Conservation (phyloP, 2,888 invertebrate genomes). For the Orchesellides sinensis region DNA sequence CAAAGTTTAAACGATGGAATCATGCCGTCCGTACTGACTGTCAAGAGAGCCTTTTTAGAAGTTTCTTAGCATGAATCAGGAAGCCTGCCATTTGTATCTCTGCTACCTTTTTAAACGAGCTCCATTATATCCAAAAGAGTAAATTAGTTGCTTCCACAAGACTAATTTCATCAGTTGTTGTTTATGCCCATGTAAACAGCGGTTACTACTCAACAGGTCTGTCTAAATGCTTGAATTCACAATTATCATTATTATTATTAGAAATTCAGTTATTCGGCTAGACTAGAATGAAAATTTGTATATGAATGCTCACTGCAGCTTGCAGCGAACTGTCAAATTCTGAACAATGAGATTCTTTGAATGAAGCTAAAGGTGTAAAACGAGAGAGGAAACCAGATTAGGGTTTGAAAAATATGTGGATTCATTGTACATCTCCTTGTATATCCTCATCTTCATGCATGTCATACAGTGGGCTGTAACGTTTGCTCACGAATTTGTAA, state of each 20-base stretch:
- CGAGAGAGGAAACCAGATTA: not conserved
- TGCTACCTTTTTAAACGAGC: not conserved
- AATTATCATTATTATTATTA: too few relatives aligned
- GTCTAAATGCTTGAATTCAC: not conserved
- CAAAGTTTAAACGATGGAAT: not conserved
- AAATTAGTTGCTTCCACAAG: not conserved
- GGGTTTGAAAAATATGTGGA: not conserved
- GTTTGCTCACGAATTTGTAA: not conserved
- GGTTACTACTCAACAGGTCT: not conserved
- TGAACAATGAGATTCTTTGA: not conserved
- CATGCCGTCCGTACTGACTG: too few relatives aligned
- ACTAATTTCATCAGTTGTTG: slow-evolving; percentile 4
- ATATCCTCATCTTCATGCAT: not conserved
- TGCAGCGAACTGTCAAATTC: slow-evolving; percentile 4
- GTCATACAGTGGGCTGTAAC: not conserved
- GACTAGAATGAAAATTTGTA: not conserved
- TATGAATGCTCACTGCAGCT: not conserved
- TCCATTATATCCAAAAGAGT: too few relatives aligned
- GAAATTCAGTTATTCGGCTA: slow-evolving; percentile 37
- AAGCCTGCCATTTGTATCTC: not conserved
- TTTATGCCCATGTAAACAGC: not conserved
- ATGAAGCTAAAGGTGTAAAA: not conserved
- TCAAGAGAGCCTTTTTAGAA: too few relatives aligned
- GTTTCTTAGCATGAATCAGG: slow-evolving; percentile 3
- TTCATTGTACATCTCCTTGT: not conserved